Evolutionary conservation across 2,888 invertebrate genomes (phyloP), one percentile per base, ranked within the genome.

Genomic region (Nineta flava): DNA sequence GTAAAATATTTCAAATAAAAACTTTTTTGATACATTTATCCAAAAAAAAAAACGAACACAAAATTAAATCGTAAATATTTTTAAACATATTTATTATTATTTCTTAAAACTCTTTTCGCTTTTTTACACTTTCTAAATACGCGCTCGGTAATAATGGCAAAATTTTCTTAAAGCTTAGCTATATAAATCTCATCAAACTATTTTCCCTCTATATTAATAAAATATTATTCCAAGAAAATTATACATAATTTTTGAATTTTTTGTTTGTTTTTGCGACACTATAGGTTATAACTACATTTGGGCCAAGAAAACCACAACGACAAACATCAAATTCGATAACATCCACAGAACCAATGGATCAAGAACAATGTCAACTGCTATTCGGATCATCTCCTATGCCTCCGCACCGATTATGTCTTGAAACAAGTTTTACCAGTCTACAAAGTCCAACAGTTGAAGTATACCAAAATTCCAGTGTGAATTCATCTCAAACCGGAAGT

Each of bases 281-380:
- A n/a, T 64, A 83, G 83, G 83, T 83, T 79, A 75, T 83, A 78
- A 81, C 81, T 54, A 77, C 83, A 58, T 75, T 82, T 63, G 87
- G 87, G 46, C 86, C 87, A 54, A 77, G 81, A 53, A 87, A 87
- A 65, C 87, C 87, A 10, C 82, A 82, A 62, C 73, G 83, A 47
- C 68, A 61, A 60, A 62, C 65, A 53, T 64, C 66, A 31, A 66
- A 65, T 58, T 68, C 66, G 55, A 67, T 64, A 55, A 65, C 67
- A 47, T 67, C 65, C 21, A 56, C 62, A 47, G 65, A 70, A 46
- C 63, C 65, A 50, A 64, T 66, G 42, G 55, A 60, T 53, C 56
- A 56, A 32, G 61, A 55, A 40, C 56, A 57, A 43, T 61, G 56
- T 48, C 44, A 49, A 1, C 45, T 49, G 5, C 32, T 46, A 61